These are phyloP conservation scores for Prostheceraeus crozeri DNA, from an alignment of 2,888 invertebrate genomes.

Conservation along the genomic window DNA sequence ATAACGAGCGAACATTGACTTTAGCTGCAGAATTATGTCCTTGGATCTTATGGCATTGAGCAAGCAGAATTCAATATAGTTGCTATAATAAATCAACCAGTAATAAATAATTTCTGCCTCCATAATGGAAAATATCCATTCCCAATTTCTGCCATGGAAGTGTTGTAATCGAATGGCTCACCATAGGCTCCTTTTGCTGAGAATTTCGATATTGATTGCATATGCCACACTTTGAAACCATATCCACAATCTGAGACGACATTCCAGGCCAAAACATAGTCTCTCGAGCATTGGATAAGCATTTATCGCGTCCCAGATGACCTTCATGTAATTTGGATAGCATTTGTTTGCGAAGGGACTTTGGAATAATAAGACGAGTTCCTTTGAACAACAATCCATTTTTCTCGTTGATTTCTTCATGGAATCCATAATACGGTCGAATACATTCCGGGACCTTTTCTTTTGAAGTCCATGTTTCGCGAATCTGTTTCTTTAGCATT, in stretches of 20 bases:
- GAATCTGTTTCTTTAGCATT: not conserved
- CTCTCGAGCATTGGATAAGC: not conserved
- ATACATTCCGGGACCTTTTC: not conserved
- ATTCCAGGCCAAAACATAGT: conserved; percentile 9
- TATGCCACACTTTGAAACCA: not conserved
- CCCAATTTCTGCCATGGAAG: too few species aligned
- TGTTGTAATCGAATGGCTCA: too few species aligned
- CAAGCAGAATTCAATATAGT: too few species aligned
- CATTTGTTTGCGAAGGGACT: not conserved
- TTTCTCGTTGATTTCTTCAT: not conserved
- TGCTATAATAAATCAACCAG: too few species aligned
- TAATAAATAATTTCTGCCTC: too few species aligned
- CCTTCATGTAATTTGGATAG: not conserved
- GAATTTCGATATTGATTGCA: not conserved
- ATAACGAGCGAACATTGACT: too few species aligned
- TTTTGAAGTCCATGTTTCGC: not conserved
- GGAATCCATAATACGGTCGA: not conserved
- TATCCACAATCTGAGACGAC: not conserved
- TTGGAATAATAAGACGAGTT: not conserved
- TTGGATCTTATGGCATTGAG: too few species aligned
- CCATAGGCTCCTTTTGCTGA: not conserved
- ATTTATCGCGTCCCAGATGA: conserved; percentile 2
- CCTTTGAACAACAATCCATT: not conserved
- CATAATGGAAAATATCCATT: too few species aligned
- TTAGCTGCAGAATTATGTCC: too few species aligned